Evolutionary conservation across 2,797 vertebrate species (phyloP), one percentile per base, ranked within the genome.

Genomic region (Acanthopagrus latus): DNA sequence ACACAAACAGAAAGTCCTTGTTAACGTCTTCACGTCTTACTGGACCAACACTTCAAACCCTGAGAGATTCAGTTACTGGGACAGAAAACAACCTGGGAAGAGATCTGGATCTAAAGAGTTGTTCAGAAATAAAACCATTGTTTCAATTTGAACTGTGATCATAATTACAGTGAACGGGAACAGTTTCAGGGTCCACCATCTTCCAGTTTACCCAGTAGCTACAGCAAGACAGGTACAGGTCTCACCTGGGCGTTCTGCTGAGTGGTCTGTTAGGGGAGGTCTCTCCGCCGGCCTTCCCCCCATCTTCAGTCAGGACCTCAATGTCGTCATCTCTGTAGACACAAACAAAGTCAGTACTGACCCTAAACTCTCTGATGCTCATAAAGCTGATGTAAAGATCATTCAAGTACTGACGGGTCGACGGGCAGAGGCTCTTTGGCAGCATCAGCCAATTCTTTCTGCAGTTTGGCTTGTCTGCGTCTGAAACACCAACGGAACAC

Each of bases 381-480:
- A 11, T 0, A 13, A 3, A 38, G 4, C 18, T 52, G 50, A 27
- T 0, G 5, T 6, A 0, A 14, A 41, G 3, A 5, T 12, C 13
- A 44, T 33, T 33, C 33, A 4, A 48, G 9, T 60, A 95, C 98
- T 97, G 87, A 99, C 98, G 91, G 94, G 65, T 99, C 98, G 13
- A 98, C 88, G 0, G 97, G 96, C n/a, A 99, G 94, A 0, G 97
- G 97, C 7, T 99, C 98, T 72, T 99, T 99, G 0, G 98, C 98
- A 10, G 98, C 98, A 48, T 99, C 98, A 0, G 98, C 98, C 0
- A 99, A 93, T 5, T 99, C 98, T 83, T 99, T 99, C 95, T 99
- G 97, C 48, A 99, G 95, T 67, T 96, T 97, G 33, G 97, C 98
- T 78, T 99, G 98, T 72, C 98, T 93, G 64, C 97, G 95, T 83